These are phyloP conservation scores for Andrena haemorrhoa DNA, from an alignment of 2,888 invertebrate genomes.

Conservation along the genomic window DNA sequence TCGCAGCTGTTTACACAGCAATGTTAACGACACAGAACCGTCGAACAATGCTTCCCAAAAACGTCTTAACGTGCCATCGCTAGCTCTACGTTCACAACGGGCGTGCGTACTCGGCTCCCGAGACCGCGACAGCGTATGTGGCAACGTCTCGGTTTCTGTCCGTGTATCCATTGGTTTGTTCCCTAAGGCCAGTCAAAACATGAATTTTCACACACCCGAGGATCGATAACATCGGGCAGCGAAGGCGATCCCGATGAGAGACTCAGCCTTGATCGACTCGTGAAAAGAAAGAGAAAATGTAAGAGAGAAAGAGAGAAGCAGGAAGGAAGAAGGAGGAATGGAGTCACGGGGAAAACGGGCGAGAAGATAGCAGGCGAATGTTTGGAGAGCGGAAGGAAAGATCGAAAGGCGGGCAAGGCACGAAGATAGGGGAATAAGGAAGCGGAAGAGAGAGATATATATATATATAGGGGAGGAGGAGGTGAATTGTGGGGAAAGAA, in stretches of 20 bases:
- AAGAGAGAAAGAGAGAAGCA: background rate
- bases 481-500: background rate
- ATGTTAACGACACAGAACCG: conserved; percentile 16
- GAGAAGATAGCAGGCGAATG: background rate
- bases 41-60: conserved; percentile 7
- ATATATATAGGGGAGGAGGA: conserved; percentile 27
- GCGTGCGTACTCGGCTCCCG: conserved; percentile 53
- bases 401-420: background rate
- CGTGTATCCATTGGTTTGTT: no score
- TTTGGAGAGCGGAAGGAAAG: background rate
- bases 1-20: background rate
- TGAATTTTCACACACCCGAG: no score
- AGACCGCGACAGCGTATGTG: conserved; percentile 20
- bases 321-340: conserved; percentile 38
- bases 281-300: background rate
- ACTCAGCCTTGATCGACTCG: background rate
- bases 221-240: no score
- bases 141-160: no score
- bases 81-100: conserved; percentile 4
- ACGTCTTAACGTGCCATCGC: conserved; percentile 12
- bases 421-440: background rate
- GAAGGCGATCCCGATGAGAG: background rate
- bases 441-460: background rate
- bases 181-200: no score
- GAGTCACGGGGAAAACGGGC: background rate